Base-by-base conservation (phyloP, 2,113 vertebrate genomes). In the Choloepus hoffmanni region DNA sequence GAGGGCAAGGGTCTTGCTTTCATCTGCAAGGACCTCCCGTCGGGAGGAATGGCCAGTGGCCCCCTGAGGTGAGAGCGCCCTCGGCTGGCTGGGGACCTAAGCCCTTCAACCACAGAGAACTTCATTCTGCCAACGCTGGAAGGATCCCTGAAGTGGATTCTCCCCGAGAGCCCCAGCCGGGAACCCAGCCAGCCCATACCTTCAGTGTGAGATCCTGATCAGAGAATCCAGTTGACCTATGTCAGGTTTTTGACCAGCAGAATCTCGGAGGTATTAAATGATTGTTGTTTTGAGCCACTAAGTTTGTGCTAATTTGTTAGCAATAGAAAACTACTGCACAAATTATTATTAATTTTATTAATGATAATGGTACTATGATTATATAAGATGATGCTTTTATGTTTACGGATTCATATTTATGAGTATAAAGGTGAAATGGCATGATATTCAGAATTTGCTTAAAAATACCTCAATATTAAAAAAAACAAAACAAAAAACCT, bases 291-390 rank as follows among this genome's bases (percentile, higher is more conserved):
- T 50, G 85, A 79, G 43, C 62, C 63, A 28, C 36, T 28, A n/a
- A 62, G 28, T 72, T 76, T 78, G n/a, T 76, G 53, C 50, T 67
- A 65, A 82, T 68, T 68, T 92, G 60, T 92, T 48, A 67, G 23
- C 12, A 58, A 82, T 40, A 68, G 36, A 82, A 60, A 92, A 73
- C 8, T 10, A 30, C 65, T 60, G 33, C 14, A 43, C 2, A 21
- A 77, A 76, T 68, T 81, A 67, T 72, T 81, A 91, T 19, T 73
- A 74, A 30, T 82, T 84, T 15, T 77, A 36, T 83, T 84, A 89
- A 23, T 7, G 68, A 62, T n/a, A 58, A 23, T 10, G 65, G 1
- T 48, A 60, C 15, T 67, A 21, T 36, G 5, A n/a, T 73, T 68
- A 19, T 43, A 43, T 62, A 62, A 88, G 67, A 62, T 83, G 83